Percentiles rank a stretch among this genome's conserved stretches.
phyloP scores from a whole-genome alignment of 1,140 invertebrate species.

The Ladona fulva region DNA sequence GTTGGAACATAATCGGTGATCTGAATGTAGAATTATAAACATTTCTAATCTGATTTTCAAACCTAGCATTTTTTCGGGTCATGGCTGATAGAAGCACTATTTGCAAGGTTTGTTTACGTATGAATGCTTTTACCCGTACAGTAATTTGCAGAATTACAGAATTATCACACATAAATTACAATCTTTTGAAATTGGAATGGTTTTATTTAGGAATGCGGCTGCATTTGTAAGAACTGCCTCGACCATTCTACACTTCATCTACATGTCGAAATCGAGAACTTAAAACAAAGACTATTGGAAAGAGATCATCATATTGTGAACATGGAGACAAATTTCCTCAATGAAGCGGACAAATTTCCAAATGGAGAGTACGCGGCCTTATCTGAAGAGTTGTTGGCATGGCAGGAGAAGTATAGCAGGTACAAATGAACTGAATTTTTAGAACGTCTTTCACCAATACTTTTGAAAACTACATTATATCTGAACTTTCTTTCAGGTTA shows the following conservation, averaged over 20 bases:
- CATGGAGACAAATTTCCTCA: constrained; percentile 76
- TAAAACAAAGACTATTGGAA: constrained; percentile 69
- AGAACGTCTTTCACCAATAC: background rate
- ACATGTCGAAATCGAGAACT: constrained; percentile 77
- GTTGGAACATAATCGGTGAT: constrained; percentile 5
- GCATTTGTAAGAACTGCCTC: constrained; percentile 42
- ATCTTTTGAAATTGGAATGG: background rate
- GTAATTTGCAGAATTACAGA: too few species aligned
- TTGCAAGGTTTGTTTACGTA: background rate
- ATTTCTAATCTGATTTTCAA: background rate
- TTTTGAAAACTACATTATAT: too few species aligned
- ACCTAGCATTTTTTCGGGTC: background rate
- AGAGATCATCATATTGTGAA: constrained; percentile 72
- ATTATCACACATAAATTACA: too few species aligned
- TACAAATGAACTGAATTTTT: constrained; percentile 27
- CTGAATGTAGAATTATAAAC: background rate
- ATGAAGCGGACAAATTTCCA: constrained; percentile 64
- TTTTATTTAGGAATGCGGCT: constrained; percentile 45
- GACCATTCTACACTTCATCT: constrained; percentile 54
- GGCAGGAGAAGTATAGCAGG: constrained; percentile 88
- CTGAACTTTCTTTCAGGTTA: constrained; percentile 47
- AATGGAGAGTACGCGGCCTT: constrained; percentile 64
- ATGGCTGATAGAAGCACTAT: background rate
- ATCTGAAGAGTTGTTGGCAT: constrained; percentile 73
- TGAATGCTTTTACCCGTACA: too few species aligned